Conservation (phyloP, 2,113 vertebrate genomes). For the Antechinus stuartii region DNA sequence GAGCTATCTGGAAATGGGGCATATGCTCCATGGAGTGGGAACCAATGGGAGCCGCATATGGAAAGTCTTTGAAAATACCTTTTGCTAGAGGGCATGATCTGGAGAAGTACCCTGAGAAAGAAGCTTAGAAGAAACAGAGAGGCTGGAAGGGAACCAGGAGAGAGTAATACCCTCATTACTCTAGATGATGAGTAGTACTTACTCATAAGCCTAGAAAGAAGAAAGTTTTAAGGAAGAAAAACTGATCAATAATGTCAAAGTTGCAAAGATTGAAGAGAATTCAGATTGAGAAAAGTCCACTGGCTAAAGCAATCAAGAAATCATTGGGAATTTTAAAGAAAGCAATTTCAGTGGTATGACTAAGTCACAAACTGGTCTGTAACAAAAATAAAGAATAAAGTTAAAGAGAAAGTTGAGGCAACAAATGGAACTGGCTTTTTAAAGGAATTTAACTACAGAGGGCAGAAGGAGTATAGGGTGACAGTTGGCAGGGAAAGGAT, state of each 20-base stretch:
- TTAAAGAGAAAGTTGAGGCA: neutral
- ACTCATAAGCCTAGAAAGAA: neutral
- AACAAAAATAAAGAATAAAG: neutral
- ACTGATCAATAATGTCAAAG: neutral
- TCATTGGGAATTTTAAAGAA: neutral
- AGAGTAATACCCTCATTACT: neutral
- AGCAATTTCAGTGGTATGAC: neutral
- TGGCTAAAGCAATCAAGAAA: neutral
- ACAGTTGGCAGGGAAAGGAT: neutral
- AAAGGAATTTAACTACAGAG: neutral
- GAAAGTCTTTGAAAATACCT: neutral
- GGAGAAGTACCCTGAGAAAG: neutral
- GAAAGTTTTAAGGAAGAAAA: neutral
- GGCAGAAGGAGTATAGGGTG: neutral
- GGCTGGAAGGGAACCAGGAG: neutral
- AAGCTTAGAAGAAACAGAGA: neutral
- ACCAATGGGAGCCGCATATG: no score
- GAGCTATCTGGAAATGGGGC: no score
- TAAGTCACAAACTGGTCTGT: neutral
- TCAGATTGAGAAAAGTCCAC: neutral
- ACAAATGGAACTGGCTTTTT: neutral
- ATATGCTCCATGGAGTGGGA: no score
- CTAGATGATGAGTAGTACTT: no score
- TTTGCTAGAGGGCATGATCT: neutral
- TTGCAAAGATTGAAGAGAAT: neutral